A percentile compares a stretch with the other conserved stretches of the same genome.
phyloP scores from a whole-genome alignment of 2,113 vertebrate species.

The Paramormyrops kingsleyae region DNA sequence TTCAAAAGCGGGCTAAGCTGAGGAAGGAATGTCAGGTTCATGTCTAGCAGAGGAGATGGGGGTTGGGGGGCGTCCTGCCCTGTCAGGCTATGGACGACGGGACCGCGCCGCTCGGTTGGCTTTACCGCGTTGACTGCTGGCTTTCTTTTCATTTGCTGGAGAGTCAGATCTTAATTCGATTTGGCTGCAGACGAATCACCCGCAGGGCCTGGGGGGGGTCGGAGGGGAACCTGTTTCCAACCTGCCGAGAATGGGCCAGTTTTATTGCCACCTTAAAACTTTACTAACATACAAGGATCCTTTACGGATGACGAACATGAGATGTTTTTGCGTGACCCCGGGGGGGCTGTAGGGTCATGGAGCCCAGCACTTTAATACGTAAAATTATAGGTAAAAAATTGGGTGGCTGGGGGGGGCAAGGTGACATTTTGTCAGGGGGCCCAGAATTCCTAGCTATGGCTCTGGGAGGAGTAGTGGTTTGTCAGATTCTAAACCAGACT shows the following conservation, averaged over 20 bases:
- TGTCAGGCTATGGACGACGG: slow-evolving; percentile 44
- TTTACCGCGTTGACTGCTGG: slow-evolving; percentile 55
- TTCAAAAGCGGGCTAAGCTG: slow-evolving; percentile 68
- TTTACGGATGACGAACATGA: not conserved
- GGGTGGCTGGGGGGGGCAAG: not conserved
- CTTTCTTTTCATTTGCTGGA: slow-evolving; percentile 47
- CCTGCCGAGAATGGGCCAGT: slow-evolving; percentile 16
- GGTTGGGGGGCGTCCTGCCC: slow-evolving; percentile 3
- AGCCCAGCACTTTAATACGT: not conserved
- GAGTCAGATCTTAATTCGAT: slow-evolving; percentile 43
- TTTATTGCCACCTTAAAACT: not conserved
- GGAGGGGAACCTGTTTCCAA: no score
- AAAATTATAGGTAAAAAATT: not conserved
- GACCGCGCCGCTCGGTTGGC: slow-evolving; percentile 34
- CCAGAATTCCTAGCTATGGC: not conserved
- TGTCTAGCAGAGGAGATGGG: slow-evolving; percentile 42
- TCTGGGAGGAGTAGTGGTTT: not conserved
- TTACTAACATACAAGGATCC: not conserved
- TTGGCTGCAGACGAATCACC: no score
- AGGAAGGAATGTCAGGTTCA: slow-evolving; percentile 79
- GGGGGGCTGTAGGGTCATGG: not conserved
- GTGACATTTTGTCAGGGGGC: not conserved
- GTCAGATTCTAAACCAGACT: not conserved
- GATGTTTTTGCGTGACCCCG: not conserved
- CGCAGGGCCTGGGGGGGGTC: not conserved